Evolutionary conservation across 2,113 vertebrate genomes (phyloP).

Genomic region (Sarotherodon lohbergeri): DNA sequence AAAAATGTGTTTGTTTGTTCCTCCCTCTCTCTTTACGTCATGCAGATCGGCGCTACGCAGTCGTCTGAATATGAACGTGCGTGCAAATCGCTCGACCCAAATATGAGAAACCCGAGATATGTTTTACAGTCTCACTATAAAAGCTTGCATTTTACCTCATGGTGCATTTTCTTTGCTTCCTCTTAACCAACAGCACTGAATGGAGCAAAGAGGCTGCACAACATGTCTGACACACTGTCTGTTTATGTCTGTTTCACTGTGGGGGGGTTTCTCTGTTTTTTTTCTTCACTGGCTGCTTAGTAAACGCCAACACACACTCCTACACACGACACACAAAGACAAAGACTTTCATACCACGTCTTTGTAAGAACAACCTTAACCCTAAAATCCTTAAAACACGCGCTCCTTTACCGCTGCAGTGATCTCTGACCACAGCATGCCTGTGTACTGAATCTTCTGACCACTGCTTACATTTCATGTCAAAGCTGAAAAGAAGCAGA

Average conservation of each 20-base stretch:
- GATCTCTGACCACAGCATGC: background rate
- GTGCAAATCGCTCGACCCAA: background rate
- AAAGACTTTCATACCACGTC: background rate
- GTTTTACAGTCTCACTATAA: background rate
- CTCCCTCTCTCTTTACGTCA: background rate
- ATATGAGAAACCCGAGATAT: background rate
- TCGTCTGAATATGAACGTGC: background rate
- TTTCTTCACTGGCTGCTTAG: background rate
- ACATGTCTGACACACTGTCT: constrained; percentile 1
- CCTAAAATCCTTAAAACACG: background rate
- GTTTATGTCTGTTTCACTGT: background rate
- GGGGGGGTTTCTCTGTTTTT: background rate
- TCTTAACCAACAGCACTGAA: background rate
- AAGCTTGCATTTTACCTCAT: background rate
- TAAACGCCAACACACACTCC: background rate
- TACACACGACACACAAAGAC: background rate
- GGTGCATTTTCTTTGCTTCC: background rate
- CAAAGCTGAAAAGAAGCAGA: background rate
- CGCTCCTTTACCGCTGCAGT: background rate
- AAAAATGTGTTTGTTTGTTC: background rate
- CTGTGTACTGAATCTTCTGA: background rate
- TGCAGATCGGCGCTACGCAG: background rate
- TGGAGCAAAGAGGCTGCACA: background rate
- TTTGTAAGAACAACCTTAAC: background rate
- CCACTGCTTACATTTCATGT: background rate